Evolutionary conservation across 2,888 invertebrate species (phyloP).

Genomic region (Trichogramma evanescens): DNA sequence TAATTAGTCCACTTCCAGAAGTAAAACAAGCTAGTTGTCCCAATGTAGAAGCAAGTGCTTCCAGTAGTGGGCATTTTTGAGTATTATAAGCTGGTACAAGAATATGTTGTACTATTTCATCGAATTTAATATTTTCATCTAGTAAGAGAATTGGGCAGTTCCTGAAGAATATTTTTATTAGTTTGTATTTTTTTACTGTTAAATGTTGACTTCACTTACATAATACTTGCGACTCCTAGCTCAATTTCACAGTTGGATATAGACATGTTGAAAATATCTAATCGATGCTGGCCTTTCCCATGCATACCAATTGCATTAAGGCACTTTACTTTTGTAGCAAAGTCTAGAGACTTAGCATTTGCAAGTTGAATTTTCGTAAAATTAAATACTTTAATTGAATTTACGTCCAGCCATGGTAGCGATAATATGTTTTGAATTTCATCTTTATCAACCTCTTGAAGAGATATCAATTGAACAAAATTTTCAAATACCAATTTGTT

Average conservation of each 20-base stretch:
- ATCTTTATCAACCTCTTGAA: constrained; percentile 29
- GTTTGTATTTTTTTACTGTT: constrained; percentile 5
- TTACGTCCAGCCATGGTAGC: constrained; percentile 30
- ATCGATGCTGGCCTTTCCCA: constrained; percentile 29
- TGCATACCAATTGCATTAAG: constrained; percentile 32
- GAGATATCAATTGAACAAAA: constrained; percentile 33
- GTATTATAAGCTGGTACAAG: constrained; percentile 33
- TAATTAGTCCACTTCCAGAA: constrained; percentile 31
- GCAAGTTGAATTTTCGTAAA: constrained; percentile 26
- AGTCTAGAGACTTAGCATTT: constrained; percentile 32
- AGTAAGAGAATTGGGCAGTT: constrained; percentile 28
- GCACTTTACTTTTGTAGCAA: constrained; percentile 31
- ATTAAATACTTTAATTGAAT: constrained; percentile 20
- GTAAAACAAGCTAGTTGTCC: constrained; percentile 37
- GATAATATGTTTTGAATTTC: constrained; percentile 34
- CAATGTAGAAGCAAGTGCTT: constrained; percentile 32
- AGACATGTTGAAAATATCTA: constrained; percentile 32
- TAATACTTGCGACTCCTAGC: constrained; percentile 31
- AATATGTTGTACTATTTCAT: constrained; percentile 32
- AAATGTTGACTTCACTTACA: constrained; percentile 29
- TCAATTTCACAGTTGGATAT: constrained; percentile 28
- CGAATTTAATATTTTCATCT: constrained; percentile 26
- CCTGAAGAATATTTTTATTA: constrained; percentile 11
- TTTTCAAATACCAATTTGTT: constrained; percentile 31
- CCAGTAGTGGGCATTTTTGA: constrained; percentile 27